Evolutionary conservation across 2,797 vertebrate genomes (phyloP).

Genomic region (Coluber constrictor): DNA sequence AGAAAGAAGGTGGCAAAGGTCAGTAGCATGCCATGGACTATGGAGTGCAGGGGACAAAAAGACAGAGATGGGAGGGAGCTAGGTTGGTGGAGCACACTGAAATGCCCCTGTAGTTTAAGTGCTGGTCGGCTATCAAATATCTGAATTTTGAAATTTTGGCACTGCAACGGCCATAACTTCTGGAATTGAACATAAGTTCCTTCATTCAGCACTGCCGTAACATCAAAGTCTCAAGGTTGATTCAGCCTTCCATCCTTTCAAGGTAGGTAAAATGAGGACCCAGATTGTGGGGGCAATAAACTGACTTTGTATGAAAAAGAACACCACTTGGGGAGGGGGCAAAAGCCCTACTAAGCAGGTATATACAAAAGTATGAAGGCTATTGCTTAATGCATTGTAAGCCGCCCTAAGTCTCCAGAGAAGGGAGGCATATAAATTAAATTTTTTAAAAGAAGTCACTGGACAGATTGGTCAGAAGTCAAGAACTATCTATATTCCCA

Average conservation of each 20-base stretch:
- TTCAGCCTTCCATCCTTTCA: too few relatives aligned
- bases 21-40: background rate
- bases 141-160: background rate
- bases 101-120: background rate
- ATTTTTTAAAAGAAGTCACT: background rate
- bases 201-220: background rate
- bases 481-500: background rate
- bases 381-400: too few relatives aligned
- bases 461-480: background rate
- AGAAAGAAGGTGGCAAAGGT: background rate
- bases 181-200: background rate
- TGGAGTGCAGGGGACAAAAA: background rate
- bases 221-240: background rate
- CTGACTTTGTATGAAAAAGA: too few relatives aligned
- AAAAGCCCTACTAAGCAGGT: too few relatives aligned
- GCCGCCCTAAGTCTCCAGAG: too few relatives aligned
- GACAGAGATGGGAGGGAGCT: background rate
- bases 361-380: too few relatives aligned
- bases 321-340: too few relatives aligned
- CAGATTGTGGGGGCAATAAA: too few relatives aligned
- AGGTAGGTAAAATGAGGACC: too few relatives aligned
- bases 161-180: background rate
- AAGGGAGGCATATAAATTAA: too few relatives aligned
- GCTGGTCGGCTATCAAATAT: background rate
- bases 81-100: background rate